These are phyloP conservation scores for Heterocephalus glaber DNA, from an alignment of 2,113 vertebrate species.

Conservation along the genomic window DNA sequence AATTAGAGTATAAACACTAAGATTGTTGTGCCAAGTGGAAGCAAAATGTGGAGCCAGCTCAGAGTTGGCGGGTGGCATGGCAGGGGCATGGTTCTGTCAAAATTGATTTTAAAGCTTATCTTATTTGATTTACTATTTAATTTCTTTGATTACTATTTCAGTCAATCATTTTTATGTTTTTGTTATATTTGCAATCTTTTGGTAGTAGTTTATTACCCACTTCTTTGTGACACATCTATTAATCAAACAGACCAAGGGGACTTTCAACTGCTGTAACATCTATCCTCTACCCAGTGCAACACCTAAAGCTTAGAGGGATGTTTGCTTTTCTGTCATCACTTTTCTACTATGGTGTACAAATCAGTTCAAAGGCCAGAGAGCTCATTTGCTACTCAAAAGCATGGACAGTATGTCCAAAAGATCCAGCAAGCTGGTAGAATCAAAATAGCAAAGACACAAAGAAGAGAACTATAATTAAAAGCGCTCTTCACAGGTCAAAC, in stretches of 20 bases:
- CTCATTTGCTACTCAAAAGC: conserved; percentile 34
- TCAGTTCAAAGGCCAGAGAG: conserved; percentile 30
- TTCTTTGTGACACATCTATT: not conserved
- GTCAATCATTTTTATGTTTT: not conserved
- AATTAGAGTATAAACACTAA: too few species aligned
- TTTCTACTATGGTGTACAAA: not conserved
- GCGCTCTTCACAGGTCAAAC: conserved; percentile 59
- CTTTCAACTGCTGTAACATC: not conserved
- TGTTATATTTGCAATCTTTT: conserved; percentile 3
- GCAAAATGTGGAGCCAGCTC: not conserved
- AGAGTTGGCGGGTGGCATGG: not conserved
- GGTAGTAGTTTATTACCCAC: not conserved
- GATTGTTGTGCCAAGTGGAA: not conserved
- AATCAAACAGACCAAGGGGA: not conserved
- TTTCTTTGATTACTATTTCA: conserved; percentile 44
- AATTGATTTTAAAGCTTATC: not conserved
- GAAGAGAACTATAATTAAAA: conserved; percentile 60
- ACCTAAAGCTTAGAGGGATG: not conserved
- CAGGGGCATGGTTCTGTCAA: not conserved
- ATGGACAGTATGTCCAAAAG: conserved; percentile 15
- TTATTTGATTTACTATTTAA: not conserved
- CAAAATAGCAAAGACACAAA: conserved; percentile 18
- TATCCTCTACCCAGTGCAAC: not conserved
- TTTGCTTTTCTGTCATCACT: not conserved
- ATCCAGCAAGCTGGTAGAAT: conserved; percentile 9